Evolutionary conservation across 2,797 vertebrate species (phyloP), one percentile per base, ranked within the genome.

Genomic region (Pampus argenteus): DNA sequence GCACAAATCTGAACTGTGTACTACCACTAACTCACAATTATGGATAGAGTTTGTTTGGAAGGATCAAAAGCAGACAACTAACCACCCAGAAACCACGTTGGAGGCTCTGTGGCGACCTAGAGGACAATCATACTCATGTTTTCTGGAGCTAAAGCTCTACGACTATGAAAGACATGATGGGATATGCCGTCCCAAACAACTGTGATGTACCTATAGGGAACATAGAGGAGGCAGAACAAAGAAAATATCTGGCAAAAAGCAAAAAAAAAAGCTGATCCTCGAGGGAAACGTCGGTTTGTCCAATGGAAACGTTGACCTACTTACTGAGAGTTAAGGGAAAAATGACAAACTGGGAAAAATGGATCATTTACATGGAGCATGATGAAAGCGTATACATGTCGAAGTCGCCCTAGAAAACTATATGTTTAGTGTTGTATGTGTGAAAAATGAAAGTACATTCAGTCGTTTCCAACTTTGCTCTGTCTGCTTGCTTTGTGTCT

Each of bases 401-500:
- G 7, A n/a, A 20, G 13, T 34, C 10, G 14, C n/a, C 14, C 10
- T 9, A 14, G 42, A 17, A 6, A 55, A n/a, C 17, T 17, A 6
- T 58, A 38, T 49, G 23, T 42, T 51, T 3, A 40, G 38, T 40
- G 13, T 40, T 17, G 15, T 40, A 5, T 31, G n/a, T 40, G 20
- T n/a, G n/a, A n/a, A n/a, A n/a, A n/a, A n/a, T n/a, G n/a, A n/a
- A n/a, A n/a, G n/a, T n/a, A n/a, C n/a, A n/a, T n/a, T n/a, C n/a
- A n/a, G n/a, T n/a, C n/a, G n/a, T n/a, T n/a, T n/a, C n/a, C n/a
- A n/a, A n/a, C n/a, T n/a, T n/a, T n/a, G n/a, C n/a, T n/a, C 23
- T 5, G 1, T 22, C 2, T 56, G 50, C 40, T 28, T 67, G 58
- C 74, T 58, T 42, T 45, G 29, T 58, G 47, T 36, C 34, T 28